phyloP scores from a whole-genome alignment of 1,140 invertebrate species.

The Plodia interpunctella region DNA sequence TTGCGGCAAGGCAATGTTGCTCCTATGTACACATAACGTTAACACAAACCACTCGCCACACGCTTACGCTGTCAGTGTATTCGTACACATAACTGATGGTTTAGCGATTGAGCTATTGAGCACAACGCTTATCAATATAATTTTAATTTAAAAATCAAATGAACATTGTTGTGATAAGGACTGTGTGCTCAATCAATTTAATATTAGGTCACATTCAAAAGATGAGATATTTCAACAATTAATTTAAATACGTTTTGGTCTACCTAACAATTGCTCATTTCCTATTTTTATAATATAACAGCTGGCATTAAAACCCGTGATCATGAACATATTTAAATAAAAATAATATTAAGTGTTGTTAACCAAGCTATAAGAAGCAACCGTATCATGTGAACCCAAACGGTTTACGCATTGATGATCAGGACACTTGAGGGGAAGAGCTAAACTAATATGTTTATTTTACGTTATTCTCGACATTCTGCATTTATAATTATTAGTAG shows the following conservation, averaged over 20 bases:
- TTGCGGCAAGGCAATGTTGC: constrained; percentile 63
- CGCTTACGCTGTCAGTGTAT: constrained; percentile 56
- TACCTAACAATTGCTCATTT: too few relatives aligned
- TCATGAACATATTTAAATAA: constrained; percentile 3
- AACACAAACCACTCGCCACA: constrained; percentile 50
- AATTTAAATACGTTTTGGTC: too few relatives aligned
- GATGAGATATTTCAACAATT: too few relatives aligned
- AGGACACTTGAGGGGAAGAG: constrained; percentile 3
- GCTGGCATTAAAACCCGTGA: background rate
- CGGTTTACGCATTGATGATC: constrained; percentile 5
- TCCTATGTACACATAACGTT: constrained; percentile 60
- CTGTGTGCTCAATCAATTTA: background rate
- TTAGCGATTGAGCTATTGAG: too few relatives aligned
- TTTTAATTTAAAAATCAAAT: too few relatives aligned
- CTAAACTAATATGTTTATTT: constrained; percentile 3
- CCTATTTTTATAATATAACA: background rate
- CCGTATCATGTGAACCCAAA: constrained; percentile 5
- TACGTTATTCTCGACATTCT: background rate
- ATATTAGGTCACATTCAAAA: background rate
- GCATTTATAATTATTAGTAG: background rate
- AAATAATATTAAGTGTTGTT: constrained; percentile 2
- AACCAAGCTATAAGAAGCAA: background rate
- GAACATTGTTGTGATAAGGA: too few relatives aligned
- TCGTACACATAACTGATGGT: constrained; percentile 22
- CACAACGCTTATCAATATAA: too few relatives aligned